Percentiles rank a stretch among this genome's conserved stretches.
Evolutionary conservation across 2,113 vertebrate genomes (phyloP).

Genomic region (Gymnogyps californianus): DNA sequence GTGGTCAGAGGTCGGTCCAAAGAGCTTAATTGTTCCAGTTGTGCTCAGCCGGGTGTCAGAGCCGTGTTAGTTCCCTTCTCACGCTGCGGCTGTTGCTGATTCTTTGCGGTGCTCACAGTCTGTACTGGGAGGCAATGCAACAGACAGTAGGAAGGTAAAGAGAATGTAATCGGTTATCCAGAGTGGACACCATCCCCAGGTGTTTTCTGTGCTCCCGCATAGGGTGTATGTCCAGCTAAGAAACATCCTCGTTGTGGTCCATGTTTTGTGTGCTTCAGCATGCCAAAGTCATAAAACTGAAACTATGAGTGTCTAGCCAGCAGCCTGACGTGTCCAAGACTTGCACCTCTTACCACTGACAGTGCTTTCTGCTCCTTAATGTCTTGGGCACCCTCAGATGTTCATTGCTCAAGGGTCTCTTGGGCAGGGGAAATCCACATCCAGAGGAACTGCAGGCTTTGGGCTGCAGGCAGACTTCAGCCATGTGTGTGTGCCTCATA

Average conservation of each 20-base stretch:
- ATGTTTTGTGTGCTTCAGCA: background rate
- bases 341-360: background rate
- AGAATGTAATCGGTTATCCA: accelerated
- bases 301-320: accelerated
- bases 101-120: background rate
- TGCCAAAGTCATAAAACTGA: background rate
- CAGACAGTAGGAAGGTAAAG: accelerated
- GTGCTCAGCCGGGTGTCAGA: background rate
- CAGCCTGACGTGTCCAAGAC: background rate
- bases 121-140: background rate
- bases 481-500: accelerated
- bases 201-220: accelerated
- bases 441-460: background rate
- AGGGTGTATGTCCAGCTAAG: background rate
- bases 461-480: background rate
- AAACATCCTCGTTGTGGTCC: background rate
- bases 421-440: background rate
- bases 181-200: background rate
- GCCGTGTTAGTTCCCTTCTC: background rate
- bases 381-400: background rate
- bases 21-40: accelerated
- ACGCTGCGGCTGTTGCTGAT: accelerated
- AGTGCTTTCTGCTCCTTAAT: background rate
- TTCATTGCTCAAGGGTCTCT: background rate
- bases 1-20: background rate